Evolutionary conservation across 2,113 vertebrate species (phyloP), one percentile per base, ranked within the genome.

Genomic region (Ramphastos sulfuratus): DNA sequence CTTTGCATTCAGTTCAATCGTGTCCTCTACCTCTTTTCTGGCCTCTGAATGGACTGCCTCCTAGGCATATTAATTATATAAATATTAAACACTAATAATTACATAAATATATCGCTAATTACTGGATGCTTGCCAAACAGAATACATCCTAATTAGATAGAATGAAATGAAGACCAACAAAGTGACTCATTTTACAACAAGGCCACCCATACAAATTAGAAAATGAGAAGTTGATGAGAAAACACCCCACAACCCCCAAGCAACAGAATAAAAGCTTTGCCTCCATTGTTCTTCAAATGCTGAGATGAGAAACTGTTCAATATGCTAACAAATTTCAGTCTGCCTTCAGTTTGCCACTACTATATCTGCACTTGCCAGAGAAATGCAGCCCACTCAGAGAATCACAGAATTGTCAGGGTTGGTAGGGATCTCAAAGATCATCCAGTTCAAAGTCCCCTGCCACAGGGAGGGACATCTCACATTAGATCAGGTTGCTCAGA

Each of bases 1-100:
- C 72, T 63, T 65, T 69, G 17, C 5, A 1, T 77, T 87, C 67
- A 64, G 56, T 19, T 42, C 76, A 60, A 82, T 75, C 54, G 58
- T 16, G 37, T 52, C 60, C 58, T 75, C 60, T 87, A 31, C 69
- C 52, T 82, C 82, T 59, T 87, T 60, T 56, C 79, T 90, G 84
- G 73, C 74, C 91, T 88, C 70, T 89, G 61, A 84, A 89, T 58
- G 33, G 54, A 67, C 66, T 88, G 61, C 74, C 42, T 93, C 82
- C 77, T n/a, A 92, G 86, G 31, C 81, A 72, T 72, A 67, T 92
- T 90, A 94, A 89, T 87, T 91, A 82, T 52, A 84, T 71, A 91
- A 92, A 95, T 90, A 93, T 86, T 86, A 72, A 84, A 92, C 90
- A 84, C 31, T 88, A 96, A 94, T 92, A 93, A 88, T 89, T 93